Evolutionary conservation across 2,797 vertebrate genomes (phyloP), one percentile per base, ranked within the genome.

Genomic region (Delichon dasypus): DNA sequence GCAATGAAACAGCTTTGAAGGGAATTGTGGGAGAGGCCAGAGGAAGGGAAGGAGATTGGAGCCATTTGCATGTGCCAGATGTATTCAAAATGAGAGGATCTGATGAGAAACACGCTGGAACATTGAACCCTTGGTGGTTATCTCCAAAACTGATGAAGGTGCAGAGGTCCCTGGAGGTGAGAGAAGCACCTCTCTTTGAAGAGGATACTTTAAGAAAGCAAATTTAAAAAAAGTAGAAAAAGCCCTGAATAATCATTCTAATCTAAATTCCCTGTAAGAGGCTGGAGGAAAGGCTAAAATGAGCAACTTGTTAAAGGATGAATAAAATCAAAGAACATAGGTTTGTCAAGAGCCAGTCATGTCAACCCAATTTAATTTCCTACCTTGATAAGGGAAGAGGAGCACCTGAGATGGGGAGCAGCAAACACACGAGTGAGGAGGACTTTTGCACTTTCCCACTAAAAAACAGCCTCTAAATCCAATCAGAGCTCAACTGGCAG

Each of bases 251-350:
- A 73, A 90, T 91, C 85, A 80, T 48, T 62, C 67, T 89, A 64
- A 93, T 90, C 77, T 90, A 64, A 94, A 77, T 85, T 79, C 53
- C 65, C 75, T 80, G 61, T 51, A 93, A 96, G 81, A 77, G 55
- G 61, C 34, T 88, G 61, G 75, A 92, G 90, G 42, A 91, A 77
- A 92, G 54, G 48, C 42, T 93, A 89, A 87, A 93, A 79, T 48
- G 80, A 95, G 65, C 68, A 83, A 93, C 64, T 85, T 77, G 82
- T 89, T 85, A 91, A 78, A 87, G 60, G 64, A 92, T 90, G 45
- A 93, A 70, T 66, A 85, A 91, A 92, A 95, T 88, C 85, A 94
- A 96, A 95, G 92, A 73, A 85, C 42, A 29, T 7, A 65, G 45
- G 79, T 89, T 96, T 88, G 72, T 92, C 81, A 83, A 91, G 89